phyloP scores from a whole-genome alignment of 2,888 invertebrate genomes.

The Spialia ferax region DNA sequence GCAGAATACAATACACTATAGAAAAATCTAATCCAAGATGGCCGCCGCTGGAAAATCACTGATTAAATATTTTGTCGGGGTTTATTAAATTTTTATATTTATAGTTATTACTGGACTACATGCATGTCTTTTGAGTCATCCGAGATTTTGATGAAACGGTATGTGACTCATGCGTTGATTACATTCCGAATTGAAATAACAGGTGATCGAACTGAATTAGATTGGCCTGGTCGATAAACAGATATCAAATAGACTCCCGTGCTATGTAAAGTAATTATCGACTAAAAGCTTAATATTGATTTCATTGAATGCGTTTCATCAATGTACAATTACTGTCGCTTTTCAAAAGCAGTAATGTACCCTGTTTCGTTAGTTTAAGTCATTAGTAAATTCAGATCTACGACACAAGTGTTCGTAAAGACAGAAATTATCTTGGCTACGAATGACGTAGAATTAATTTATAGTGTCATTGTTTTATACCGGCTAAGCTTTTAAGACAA shows the following conservation, averaged over 20 bases:
- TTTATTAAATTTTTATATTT: too few species aligned
- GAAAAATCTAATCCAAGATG: too few species aligned
- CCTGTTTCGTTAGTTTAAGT: not conserved
- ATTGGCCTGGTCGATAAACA: slow-evolving; percentile 36
- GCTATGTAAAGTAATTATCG: slow-evolving; percentile 15
- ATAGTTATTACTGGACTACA: slow-evolving; percentile 10
- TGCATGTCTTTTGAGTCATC: slow-evolving; percentile 30
- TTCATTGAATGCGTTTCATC: slow-evolving; percentile 10
- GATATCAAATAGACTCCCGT: slow-evolving; percentile 29
- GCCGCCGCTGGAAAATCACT: too few species aligned
- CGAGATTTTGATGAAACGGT: slow-evolving; percentile 42
- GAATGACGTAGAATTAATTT: slow-evolving; percentile 31
- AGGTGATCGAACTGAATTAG: slow-evolving; percentile 51
- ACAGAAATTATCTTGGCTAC: slow-evolving; percentile 30
- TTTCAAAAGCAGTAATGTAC: slow-evolving; percentile 24
- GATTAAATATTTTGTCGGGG: too few species aligned
- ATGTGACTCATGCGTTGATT: slow-evolving; percentile 60
- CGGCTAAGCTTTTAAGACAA: slow-evolving; percentile 28
- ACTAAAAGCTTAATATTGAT: not conserved
- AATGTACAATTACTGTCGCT: not conserved
- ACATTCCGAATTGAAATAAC: slow-evolving; percentile 61
- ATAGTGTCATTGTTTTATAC: slow-evolving; percentile 29
- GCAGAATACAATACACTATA: too few species aligned
- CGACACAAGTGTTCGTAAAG: slow-evolving; percentile 7
- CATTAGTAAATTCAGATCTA: slow-evolving; percentile 1